Evolutionary conservation across 2,888 invertebrate genomes (phyloP).

Genomic region (Uloborus plumipes): DNA sequence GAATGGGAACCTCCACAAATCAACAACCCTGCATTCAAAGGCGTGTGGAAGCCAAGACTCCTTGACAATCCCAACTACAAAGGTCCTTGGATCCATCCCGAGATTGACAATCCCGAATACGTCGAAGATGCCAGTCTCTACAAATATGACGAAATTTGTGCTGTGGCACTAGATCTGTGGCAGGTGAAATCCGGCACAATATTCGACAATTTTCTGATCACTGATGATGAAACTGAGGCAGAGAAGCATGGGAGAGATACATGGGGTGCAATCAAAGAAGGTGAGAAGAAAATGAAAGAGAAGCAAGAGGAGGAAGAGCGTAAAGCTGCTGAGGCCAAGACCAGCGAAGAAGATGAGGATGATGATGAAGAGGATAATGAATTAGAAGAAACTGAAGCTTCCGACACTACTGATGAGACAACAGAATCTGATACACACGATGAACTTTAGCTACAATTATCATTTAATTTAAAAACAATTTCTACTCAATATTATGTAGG

Average conservation of each 20-base stretch:
- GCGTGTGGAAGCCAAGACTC: slow-evolving; percentile 98
- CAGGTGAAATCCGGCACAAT: slow-evolving; percentile 98
- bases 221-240: slow-evolving; percentile 87
- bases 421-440: not conserved
- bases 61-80: slow-evolving; percentile 99
- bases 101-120: slow-evolving; percentile 99
- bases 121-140: slow-evolving; percentile 86
- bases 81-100: slow-evolving; percentile 97
- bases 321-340: slow-evolving; percentile 74
- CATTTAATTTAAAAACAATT: too few species aligned
- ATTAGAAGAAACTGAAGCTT: slow-evolving; percentile 26
- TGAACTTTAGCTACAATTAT: slow-evolving; percentile 69
- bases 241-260: slow-evolving; percentile 76
- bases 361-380: slow-evolving; percentile 47
- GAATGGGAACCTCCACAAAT: slow-evolving; percentile 99
- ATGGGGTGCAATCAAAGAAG: slow-evolving; percentile 77
- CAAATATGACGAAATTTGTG: slow-evolving; percentile 88
- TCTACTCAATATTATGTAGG: too few species aligned
- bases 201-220: slow-evolving; percentile 95
- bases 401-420: slow-evolving; percentile 44
- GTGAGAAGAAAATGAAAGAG: slow-evolving; percentile 96
- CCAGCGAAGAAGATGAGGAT: slow-evolving; percentile 36
- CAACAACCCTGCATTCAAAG: slow-evolving; percentile 99
- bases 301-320: slow-evolving; percentile 85
- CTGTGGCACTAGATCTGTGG: slow-evolving; percentile 95